Base-by-base conservation (phyloP, 2,888 invertebrate genomes). In the Ichneumoninae sp. region DNA sequence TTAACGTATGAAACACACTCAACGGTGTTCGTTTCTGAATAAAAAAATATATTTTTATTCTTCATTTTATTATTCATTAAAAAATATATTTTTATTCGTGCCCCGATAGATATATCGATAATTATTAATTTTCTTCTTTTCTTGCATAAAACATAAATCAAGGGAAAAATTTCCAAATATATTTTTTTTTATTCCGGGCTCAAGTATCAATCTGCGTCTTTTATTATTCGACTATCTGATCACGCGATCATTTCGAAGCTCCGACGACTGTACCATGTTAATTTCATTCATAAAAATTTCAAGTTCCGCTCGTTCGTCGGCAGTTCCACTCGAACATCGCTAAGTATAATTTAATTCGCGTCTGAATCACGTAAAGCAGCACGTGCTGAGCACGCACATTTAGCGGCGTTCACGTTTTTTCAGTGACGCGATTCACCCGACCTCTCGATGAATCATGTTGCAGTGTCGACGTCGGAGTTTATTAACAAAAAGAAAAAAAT, bases 341-440 rank as follows among this genome's bases (percentile, higher is more conserved):
- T 19, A 40, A 16, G 10, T n/a, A 62, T 19, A 60, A 60, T 74
- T 72, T 62, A 1, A 13, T 30, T n/a, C 10, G 54, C 47, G 52
- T 74, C 44, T 77, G 76, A 77, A 84, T 80, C 80, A 77, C 77
- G 72, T 54, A 72, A 80, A 80, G 57, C 62, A 62, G 74, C 84
- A 80, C 84, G 80, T 80, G 72, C 80, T 69, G 80, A 80, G 16
- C 76, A 74, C 74, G 62, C 72, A 69, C 22, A 76, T 77, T 66
- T 30, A 10, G 40, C 62, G 52, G 44, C 72, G 71, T 72, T 50
- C 76, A 76, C 68, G 54, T 80, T 84, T 80, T 80, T 80, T 60
- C 62, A 52, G 47, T 80, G 84, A 84, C 71, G 80, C 66, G 77
- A 69, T 72, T 30, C 47, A 33, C 5, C 33, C 52, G 47, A n/a